Percentiles rank a stretch among this genome's conserved stretches.
phyloP scores from a whole-genome alignment of 2,888 invertebrate species.

The Drosophila bunnanda region DNA sequence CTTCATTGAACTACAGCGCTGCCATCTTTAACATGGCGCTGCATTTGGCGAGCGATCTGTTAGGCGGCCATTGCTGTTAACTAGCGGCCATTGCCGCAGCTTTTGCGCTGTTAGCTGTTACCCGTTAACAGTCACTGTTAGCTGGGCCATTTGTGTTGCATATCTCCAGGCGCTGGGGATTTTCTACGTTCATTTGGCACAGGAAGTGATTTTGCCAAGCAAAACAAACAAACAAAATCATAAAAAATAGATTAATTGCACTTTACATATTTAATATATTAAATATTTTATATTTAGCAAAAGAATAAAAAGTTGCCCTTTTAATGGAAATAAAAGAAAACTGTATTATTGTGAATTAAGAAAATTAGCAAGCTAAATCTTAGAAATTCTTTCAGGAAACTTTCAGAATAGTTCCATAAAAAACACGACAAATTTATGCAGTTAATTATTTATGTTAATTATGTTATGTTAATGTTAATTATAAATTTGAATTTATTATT shows the following conservation, averaged over 20 bases:
- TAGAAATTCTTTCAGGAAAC: too few relatives aligned
- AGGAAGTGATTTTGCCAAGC: not conserved
- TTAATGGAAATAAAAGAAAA: not conserved
- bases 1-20: not conserved
- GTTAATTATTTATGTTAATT: not conserved
- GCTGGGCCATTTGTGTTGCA: slow-evolving; percentile 47
- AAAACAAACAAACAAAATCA: not conserved
- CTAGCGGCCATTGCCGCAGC: not conserved
- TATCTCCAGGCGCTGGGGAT: slow-evolving; percentile 40
- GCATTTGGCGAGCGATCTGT: slow-evolving; percentile 27
- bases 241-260: not conserved
- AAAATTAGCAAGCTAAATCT: not conserved
- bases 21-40: slow-evolving; percentile 30
- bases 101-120: not conserved
- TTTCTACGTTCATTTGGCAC: not conserved
- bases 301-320: not conserved
- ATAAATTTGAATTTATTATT: not conserved
- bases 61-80: slow-evolving; percentile 2
- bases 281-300: too few relatives aligned
- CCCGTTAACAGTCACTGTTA: not conserved
- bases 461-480: too few relatives aligned
- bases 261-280: not conserved
- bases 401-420: not conserved
- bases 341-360: not conserved
- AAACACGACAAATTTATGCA: not conserved